Evolutionary conservation across 2,113 vertebrate genomes (phyloP), one percentile per base, ranked within the genome.

Genomic region (Erpornis zantholeuca): DNA sequence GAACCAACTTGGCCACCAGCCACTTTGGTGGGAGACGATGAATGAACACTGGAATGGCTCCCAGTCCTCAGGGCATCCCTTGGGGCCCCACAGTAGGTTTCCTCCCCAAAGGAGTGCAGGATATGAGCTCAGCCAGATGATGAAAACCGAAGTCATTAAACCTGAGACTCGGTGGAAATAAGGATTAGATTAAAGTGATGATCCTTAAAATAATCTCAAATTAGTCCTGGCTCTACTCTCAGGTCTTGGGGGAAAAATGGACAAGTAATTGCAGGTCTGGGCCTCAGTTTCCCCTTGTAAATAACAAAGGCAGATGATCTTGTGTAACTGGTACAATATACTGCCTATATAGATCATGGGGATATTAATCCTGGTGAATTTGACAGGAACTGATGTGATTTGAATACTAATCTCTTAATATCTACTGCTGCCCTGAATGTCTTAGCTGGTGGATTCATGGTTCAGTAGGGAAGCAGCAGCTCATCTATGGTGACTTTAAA

Each of bases 401-500:
- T 44, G 70, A 36, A 47, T 29, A 38, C 70, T 56, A 49, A 80
- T 70, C 56, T 75, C 82, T 61, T 27, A 36, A 15, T 44, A 61
- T 49, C 70, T 57, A 3, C 4, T 27, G 69, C 64, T 61, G 65
- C 38, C 88, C 77, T 38, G 9, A 5, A 61, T 0, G 1, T 29
- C 69, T 44, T 49, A 49, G 40, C 38, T 75, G 76, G n/a, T 17
- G 59, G 72, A 72, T 31, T 83, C 61, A 27, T 0, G 10, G 6
- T 2, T 15, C 36, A 52, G 36, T 42, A 15, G 21, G 75, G 38
- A 29, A 59, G 44, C 3, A 56, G 47, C n/a, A 44, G 53, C 14
- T 1, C 1, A 24, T 16, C 42, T 35, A 10, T 1, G 0, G 8
- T 4, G 40, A 31, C 36, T 63, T 63, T 19, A 50, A 42, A 72